Conservation (phyloP, 2,797 vertebrate species). For the Okamejei kenojei region DNA sequence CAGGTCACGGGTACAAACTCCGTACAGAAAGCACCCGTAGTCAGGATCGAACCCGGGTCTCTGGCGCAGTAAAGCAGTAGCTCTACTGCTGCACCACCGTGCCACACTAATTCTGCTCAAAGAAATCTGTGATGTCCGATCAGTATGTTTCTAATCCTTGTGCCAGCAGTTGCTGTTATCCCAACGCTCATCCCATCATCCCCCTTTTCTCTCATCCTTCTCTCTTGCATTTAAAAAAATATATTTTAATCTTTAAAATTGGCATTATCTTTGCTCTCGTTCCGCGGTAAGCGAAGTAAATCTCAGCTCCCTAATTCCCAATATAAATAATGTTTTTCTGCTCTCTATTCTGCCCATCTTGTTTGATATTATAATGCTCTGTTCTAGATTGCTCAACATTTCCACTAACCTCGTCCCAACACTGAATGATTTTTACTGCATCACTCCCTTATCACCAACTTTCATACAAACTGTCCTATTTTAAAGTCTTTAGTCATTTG, state of each 20-base stretch:
- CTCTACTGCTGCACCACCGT: too few species aligned
- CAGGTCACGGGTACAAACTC: too few species aligned
- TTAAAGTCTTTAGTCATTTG: background rate
- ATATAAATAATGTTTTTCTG: background rate
- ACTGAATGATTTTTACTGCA: background rate
- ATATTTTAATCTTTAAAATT: background rate
- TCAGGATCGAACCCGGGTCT: too few species aligned
- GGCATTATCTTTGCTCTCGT: background rate
- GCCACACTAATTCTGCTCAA: background rate
- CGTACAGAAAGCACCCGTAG: too few species aligned
- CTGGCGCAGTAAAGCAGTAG: too few species aligned
- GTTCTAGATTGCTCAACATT: background rate
- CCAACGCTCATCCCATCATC: too few species aligned
- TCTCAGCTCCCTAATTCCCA: background rate
- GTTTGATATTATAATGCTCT: background rate
- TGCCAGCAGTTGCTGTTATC: background rate
- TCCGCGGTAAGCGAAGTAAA: background rate
- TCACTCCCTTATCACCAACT: background rate
- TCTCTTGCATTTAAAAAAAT: background rate
- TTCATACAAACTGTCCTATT: background rate
- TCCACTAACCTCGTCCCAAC: background rate
- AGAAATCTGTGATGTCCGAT: background rate
- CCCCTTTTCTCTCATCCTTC: too few species aligned
- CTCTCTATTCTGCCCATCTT: background rate
- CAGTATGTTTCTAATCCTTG: background rate